Percentiles rank a stretch among this genome's conserved stretches.
Evolutionary conservation across 2,888 invertebrate genomes (phyloP).

Genomic region (Netelia fuscicornis): DNA sequence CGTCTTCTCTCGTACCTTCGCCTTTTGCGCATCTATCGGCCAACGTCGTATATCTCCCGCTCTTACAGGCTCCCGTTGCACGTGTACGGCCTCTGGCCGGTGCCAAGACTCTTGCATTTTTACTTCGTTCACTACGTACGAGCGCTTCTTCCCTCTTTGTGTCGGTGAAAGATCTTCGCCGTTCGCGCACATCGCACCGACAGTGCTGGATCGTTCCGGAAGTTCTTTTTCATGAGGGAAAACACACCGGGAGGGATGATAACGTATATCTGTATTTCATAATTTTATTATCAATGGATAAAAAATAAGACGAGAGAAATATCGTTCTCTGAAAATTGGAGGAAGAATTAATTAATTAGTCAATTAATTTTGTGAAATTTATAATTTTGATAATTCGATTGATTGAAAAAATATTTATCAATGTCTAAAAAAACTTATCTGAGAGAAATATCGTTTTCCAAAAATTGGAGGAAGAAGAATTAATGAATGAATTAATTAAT

Average conservation of each 20-base stretch:
- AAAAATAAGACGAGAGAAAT: not conserved
- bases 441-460: no score
- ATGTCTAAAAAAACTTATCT: no score
- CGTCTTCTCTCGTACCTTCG: not conserved
- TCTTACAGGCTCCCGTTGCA: conserved; percentile 58
- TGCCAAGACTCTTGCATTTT: conserved; percentile 35
- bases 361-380: not conserved
- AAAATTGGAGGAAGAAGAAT: no score
- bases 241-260: conserved; percentile 23
- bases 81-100: conserved; percentile 67
- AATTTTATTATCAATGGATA: not conserved
- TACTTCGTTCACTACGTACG: conserved; percentile 3
- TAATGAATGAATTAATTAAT: no score
- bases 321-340: not conserved
- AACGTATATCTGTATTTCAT: not conserved
- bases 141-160: not conserved
- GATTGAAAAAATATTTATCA: no score
- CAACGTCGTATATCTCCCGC: conserved; percentile 55
- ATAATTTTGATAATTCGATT: not conserved
- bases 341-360: not conserved
- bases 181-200: conserved; percentile 7
- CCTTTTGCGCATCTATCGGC: conserved; percentile 14
- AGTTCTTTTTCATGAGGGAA: conserved; percentile 19
- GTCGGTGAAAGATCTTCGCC: not conserved
- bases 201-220: conserved; percentile 7